Conservation (phyloP, 2,113 vertebrate species). For the Bucco capensis region DNA sequence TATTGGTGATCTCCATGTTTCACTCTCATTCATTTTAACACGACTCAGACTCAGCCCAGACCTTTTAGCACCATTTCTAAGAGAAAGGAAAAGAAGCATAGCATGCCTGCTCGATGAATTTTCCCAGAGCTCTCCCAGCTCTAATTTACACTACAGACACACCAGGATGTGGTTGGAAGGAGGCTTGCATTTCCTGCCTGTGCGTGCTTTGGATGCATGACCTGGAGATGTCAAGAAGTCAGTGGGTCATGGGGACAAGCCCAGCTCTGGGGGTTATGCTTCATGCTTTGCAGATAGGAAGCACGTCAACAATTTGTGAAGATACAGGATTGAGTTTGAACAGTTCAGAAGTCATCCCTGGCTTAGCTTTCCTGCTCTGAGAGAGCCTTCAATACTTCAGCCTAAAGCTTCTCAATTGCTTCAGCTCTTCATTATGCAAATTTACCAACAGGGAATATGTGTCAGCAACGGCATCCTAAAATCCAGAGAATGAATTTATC, state of each 20-base stretch:
- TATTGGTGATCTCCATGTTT: not conserved
- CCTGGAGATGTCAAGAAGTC: conserved; percentile 60
- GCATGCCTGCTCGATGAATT: conserved; percentile 51
- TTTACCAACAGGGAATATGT: not conserved
- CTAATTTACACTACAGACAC: conserved; percentile 49
- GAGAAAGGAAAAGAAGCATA: conserved; percentile 41
- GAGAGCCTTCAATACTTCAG: not conserved
- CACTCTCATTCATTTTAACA: conserved; percentile 25
- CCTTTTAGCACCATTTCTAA: not conserved
- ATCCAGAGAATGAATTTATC: not conserved
- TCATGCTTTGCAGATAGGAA: conserved; percentile 41
- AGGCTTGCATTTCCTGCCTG: conserved; percentile 56
- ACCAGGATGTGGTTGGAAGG: conserved; percentile 61
- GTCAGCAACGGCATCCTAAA: not conserved
- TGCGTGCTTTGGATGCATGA: conserved; percentile 53
- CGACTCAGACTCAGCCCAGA: not conserved
- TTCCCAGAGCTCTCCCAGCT: conserved; percentile 46
- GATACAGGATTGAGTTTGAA: not conserved
- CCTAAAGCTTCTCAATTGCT: not conserved
- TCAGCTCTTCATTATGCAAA: not conserved
- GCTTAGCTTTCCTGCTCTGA: not conserved
- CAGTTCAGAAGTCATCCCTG: not conserved
- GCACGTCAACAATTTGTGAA: conserved; percentile 53
- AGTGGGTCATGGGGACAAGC: conserved; percentile 46
- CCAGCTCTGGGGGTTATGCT: conserved; percentile 1